Evolutionary conservation across 23 tunicate species (phyloP).

Genomic region (Styela clava): DNA sequence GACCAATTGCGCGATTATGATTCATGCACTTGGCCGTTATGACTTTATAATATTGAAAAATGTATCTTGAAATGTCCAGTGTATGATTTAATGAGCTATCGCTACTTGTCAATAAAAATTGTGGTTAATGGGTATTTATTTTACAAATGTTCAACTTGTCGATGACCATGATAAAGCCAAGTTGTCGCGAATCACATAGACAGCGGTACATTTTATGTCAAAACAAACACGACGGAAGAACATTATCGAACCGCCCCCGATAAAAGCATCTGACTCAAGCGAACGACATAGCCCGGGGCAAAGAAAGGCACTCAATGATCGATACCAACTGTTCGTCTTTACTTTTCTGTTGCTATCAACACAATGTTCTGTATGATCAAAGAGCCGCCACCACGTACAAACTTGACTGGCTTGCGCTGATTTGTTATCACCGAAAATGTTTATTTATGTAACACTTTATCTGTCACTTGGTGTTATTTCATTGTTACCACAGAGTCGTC

Average conservation of each 20-base stretch:
- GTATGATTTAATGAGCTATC: no score
- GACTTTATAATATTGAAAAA: no score
- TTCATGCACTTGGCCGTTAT: no score
- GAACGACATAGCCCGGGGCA: conserved; percentile 17
- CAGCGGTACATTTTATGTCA: conserved; percentile 22
- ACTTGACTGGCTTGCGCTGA: background rate
- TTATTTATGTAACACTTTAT: conserved; percentile 16
- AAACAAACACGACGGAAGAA: conserved; percentile 28
- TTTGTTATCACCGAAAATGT: conserved; percentile 12
- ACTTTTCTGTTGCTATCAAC: conserved; percentile 18
- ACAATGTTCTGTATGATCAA: conserved; percentile 28
- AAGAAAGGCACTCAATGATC: conserved; percentile 17
- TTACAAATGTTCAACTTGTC: conserved; percentile 3
- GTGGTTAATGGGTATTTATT: conserved; percentile 23
- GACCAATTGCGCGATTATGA: no score
- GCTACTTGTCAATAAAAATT: background rate
- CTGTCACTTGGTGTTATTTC: background rate
- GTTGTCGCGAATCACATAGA: conserved; percentile 27
- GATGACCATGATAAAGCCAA: conserved; percentile 22
- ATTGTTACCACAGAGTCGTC: background rate
- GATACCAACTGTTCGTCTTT: conserved; percentile 1
- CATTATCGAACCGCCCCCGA: conserved; percentile 29
- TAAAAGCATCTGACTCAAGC: conserved; percentile 7
- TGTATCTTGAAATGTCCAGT: no score
- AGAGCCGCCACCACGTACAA: conserved; percentile 14